Base-by-base conservation (phyloP, 1,140 invertebrate species). In the Mercenaria mercenaria region DNA sequence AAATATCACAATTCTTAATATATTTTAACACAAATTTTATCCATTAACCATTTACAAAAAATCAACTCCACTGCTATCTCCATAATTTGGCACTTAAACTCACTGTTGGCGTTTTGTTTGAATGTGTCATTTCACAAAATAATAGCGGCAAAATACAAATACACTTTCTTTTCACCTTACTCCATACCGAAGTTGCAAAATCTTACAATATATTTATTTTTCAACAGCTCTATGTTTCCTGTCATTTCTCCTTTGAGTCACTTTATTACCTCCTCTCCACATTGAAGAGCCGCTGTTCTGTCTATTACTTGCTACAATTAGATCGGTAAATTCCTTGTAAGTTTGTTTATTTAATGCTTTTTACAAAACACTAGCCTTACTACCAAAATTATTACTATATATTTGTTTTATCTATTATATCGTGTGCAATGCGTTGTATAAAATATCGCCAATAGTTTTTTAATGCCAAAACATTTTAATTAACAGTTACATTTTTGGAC, bases 181-280 rank as follows among this genome's bases (percentile, higher is more conserved):
- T 72, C 34, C 67, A 72, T 72, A 23, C 39, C 39, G 32, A 39
- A 72, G 34, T 39, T 10, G 34, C 10, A 32, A 72, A 29, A 20
- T 72, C 29, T 50, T 29, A 29, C 23, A 15, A 43, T 50, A 26
- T 41, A 50, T 50, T 50, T 26, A 50, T 32, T 76, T 76, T 50
- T 18, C 39, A 32, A 29, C 72, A 41, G 1, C 34, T 39, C 67
- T 37, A 13, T 72, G 59, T 72, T 72, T 23, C 15, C 67, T 72
- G 67, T 72, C 32, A 72, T 37, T 74, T 76, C 72, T 47, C 72
- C 72, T 76, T 47, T 76, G 39, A 52, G 72, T 52, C 43, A 52
- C 18, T 79, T 79, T n/a, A n/a, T n/a, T 29, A 34, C 43, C 47
- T 79, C 32, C 37, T 79, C 47, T 34, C 4, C 34, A 37, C 56